Percentiles rank a stretch among this genome's conserved stretches.
These are phyloP conservation scores for Daphoenositta chrysoptera DNA, from an alignment of 2,113 vertebrate species.

Conservation along the genomic window DNA sequence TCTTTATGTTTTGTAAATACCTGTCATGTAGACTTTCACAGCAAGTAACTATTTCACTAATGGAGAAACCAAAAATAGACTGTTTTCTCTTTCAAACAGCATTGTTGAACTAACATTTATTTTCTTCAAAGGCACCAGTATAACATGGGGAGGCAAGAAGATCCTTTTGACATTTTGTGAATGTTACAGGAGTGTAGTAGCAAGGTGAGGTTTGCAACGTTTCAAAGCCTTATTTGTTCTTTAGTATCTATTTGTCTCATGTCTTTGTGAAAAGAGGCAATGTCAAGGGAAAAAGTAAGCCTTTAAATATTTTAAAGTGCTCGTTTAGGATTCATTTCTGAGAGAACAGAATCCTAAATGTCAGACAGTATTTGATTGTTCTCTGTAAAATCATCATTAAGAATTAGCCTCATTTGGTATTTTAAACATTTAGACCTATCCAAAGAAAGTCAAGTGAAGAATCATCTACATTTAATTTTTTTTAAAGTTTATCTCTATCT, in stretches of 20 bases:
- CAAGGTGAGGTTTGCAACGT: neutral
- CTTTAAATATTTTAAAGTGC: constrained; percentile 28
- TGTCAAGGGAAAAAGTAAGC: neutral
- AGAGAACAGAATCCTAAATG: constrained; percentile 27
- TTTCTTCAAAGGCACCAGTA: neutral
- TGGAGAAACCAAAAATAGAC: neutral
- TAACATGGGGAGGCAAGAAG: neutral
- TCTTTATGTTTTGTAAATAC: neutral
- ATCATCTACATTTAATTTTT: neutral
- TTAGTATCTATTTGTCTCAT: neutral
- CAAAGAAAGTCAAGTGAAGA: neutral
- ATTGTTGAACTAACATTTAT: neutral
- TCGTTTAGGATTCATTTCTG: constrained; percentile 2
- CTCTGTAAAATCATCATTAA: neutral
- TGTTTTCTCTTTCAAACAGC: neutral
- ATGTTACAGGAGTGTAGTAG: neutral
- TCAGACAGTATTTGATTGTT: neutral
- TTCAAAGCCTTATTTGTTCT: constrained; percentile 22
- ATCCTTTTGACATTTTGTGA: neutral
- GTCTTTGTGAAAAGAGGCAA: neutral
- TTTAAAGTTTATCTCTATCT: neutral
- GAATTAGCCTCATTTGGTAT: constrained; percentile 13
- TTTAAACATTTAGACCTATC: neutral
- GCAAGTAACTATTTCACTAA: neutral
- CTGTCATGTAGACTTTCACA: neutral